Evolutionary conservation across 2,113 vertebrate genomes (phyloP).

Genomic region (Syngnathoides biaculeatus): DNA sequence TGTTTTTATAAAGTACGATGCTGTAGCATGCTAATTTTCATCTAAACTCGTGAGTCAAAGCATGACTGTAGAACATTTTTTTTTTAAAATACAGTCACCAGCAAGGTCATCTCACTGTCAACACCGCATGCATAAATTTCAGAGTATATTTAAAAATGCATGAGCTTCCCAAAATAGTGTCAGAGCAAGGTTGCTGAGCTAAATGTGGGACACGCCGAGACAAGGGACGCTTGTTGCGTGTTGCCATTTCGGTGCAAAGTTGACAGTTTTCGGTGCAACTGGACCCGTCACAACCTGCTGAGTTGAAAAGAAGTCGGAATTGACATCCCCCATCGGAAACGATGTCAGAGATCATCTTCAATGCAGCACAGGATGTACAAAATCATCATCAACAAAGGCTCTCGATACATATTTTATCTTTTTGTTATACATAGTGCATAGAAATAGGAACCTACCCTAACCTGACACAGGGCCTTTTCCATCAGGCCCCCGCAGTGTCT

Average conservation of each 20-base stretch:
- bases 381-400: slow-evolving; percentile 23
- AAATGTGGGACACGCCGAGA: not conserved
- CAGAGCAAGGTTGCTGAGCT: slow-evolving; percentile 8
- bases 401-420: slow-evolving; percentile 1
- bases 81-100: slow-evolving; percentile 17
- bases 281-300: not conserved
- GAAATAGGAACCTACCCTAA: slow-evolving; percentile 53
- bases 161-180: slow-evolving; percentile 26
- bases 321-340: not conserved
- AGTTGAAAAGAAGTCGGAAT: not conserved
- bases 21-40: not conserved
- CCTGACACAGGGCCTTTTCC: slow-evolving; percentile 53
- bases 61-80: not conserved
- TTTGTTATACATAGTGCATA: slow-evolving; percentile 61
- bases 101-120: slow-evolving; percentile 47
- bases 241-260: not conserved
- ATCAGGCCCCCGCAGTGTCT: slow-evolving; percentile 44
- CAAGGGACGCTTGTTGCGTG: slow-evolving; percentile 2
- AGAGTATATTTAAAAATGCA: slow-evolving; percentile 48
- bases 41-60: not conserved
- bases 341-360: not conserved
- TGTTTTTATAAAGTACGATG: not conserved
- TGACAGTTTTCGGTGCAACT: not conserved
- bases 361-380: not conserved
- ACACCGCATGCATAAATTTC: slow-evolving; percentile 49